phyloP scores from a whole-genome alignment of 2,888 invertebrate genomes.

The Cheilosia vernalis region DNA sequence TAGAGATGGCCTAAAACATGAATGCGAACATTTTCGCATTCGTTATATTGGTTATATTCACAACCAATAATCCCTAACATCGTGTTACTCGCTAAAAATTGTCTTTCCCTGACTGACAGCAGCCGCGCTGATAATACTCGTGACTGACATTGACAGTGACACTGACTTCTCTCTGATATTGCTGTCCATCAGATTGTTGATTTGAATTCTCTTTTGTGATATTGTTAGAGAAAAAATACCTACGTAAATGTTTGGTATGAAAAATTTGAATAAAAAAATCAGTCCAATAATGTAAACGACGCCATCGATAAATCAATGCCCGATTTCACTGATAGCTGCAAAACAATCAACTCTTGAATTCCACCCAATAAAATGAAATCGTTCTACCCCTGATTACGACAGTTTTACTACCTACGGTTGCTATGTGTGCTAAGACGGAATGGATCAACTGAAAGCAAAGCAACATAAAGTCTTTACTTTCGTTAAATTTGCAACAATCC shows the following conservation, averaged over 20 bases:
- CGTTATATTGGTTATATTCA: too few species aligned
- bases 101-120: not conserved
- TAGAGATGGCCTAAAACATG: too few species aligned
- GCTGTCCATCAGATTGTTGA: not conserved
- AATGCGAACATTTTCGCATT: too few species aligned
- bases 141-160: not conserved
- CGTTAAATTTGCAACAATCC: slow-evolving; percentile 2
- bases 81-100: not conserved
- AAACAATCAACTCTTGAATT: slow-evolving; percentile 31
- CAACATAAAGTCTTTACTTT: too few species aligned
- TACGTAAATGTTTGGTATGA: not conserved
- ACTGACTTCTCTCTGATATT: not conserved
- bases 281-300: not conserved
- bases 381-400: slow-evolving; percentile 32
- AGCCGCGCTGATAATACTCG: not conserved
- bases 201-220: not conserved
- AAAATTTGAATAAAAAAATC: not conserved
- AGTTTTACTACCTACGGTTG: slow-evolving; percentile 21
- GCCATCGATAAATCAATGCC: not conserved
- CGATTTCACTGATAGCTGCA: slow-evolving; percentile 6
- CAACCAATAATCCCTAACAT: too few species aligned
- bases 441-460: not conserved
- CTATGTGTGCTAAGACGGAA: not conserved
- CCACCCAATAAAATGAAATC: slow-evolving; percentile 35
- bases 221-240: not conserved